Conservation (phyloP, 2,797 vertebrate species). For the Buceros bicornis region DNA sequence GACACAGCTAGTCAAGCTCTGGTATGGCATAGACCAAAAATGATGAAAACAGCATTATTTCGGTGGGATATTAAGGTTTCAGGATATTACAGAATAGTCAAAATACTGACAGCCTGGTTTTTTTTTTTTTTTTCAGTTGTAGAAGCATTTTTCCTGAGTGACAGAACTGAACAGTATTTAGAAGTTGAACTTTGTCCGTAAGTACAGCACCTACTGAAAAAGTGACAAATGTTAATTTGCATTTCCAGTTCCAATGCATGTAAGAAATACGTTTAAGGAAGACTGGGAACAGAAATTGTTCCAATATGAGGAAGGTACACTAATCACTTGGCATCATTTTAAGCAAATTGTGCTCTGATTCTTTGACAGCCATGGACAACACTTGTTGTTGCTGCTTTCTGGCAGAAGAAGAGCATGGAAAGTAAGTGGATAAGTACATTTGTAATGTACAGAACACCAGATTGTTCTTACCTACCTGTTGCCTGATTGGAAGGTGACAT, state of each 20-base stretch:
- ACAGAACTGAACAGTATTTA: constrained; percentile 87
- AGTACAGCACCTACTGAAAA: constrained; percentile 75
- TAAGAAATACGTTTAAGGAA: not conserved
- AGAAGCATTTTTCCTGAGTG: constrained; percentile 93
- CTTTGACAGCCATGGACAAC: constrained; percentile 90
- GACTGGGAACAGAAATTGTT: not conserved
- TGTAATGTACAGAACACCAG: not conserved
- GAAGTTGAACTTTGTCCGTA: constrained; percentile 96
- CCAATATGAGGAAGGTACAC: not conserved
- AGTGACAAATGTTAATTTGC: not conserved
- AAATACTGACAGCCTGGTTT: not conserved
- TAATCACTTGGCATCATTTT: not conserved
- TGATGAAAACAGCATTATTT: not conserved
- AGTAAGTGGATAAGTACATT: constrained; percentile 78
- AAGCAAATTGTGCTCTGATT: not conserved
- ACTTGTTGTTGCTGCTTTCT: constrained; percentile 90
- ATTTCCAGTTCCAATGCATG: not conserved
- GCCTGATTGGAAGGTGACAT: not conserved
- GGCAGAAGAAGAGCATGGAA: constrained; percentile 87
- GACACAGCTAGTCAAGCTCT: not conserved
- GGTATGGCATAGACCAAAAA: not conserved
- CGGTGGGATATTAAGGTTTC: not conserved
- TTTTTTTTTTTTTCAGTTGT: constrained; percentile 81
- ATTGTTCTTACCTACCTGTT: not conserved
- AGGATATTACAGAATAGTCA: not conserved